These are phyloP conservation scores for Albula glossodonta DNA, from an alignment of 2,113 vertebrate genomes.

Conservation along the genomic window DNA sequence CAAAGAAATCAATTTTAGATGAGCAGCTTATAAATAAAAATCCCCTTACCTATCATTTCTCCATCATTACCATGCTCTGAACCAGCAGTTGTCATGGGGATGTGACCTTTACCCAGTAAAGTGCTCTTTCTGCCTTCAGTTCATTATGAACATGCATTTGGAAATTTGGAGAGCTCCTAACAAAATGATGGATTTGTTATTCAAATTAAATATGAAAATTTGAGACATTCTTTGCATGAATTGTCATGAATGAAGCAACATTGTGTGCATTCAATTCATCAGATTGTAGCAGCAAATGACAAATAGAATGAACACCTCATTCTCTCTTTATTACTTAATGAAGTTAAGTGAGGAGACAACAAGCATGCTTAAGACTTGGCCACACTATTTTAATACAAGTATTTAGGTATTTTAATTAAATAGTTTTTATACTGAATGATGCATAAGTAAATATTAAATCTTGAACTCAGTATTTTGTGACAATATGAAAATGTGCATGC, in stretches of 20 bases:
- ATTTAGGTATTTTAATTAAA: no score
- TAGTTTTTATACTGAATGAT: no score
- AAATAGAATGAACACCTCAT: not conserved
- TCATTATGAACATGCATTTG: conserved; percentile 7
- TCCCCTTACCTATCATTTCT: not conserved
- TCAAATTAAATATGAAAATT: conserved; percentile 22
- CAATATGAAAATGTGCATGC: no score
- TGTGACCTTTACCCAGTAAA: conserved; percentile 16
- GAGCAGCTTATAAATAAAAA: not conserved
- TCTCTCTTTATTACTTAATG: not conserved
- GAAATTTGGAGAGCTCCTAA: conserved; percentile 5
- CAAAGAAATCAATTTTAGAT: not conserved
- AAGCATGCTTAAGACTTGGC: not conserved
- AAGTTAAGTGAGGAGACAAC: not conserved
- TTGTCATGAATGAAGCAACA: not conserved
- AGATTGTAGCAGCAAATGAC: not conserved
- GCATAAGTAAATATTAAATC: no score
- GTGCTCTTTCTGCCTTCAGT: conserved; percentile 8
- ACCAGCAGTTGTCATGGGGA: conserved; percentile 8
- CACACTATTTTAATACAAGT: no score
- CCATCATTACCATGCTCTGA: not conserved
- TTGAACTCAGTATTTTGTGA: no score
- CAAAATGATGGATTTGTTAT: conserved; percentile 18
- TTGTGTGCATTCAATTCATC: not conserved
- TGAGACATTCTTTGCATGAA: not conserved